Base-by-base conservation (phyloP, 2,797 vertebrate genomes). In the Halcyon chelicuti region DNA sequence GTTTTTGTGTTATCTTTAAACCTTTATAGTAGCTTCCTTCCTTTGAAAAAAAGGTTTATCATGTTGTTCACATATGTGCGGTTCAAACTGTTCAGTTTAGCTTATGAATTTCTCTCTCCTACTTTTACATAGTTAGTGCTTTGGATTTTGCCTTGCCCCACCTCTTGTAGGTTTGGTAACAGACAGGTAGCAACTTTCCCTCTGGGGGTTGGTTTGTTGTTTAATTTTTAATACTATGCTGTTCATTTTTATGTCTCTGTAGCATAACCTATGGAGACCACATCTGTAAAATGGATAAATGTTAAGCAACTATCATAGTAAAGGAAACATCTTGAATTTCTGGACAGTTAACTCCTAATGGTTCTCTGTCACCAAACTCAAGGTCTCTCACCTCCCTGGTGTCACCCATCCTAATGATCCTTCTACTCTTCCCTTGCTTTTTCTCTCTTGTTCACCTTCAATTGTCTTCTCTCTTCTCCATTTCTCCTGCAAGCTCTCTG, bases 41-140 rank as follows among this genome's bases (percentile, higher is more conserved):
- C 52, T 86, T 22, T n/a, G 3, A 82, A 52, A 75, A 49, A 70
- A 37, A 2, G 14, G 10, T 77, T 86, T 52, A 76, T 33, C 39
- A 49, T 31, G 25, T 62, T 86, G n/a, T 85, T 93, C 55, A 79
- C 14, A 66, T 95, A 60, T 7, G 13, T 52, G n/a, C 49, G 18
- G 46, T 85, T 94, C 63, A 73, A 88, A 85, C 90, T 71, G n/a
- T 49, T 95, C 52, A 85, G 46, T 47, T 73, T 54, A 76, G 52
- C 33, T 96, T 77, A 71, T n/a, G 15, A 40, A 65, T 84, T 88
- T 88, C 67, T 88, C 52, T 65, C 77, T 90, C 83, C 77, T 76
- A 68, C 74, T 89, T 92, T 67, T 71, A 78, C n/a, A 70, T 67
- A 71, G 35, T 73, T 52, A 88, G 70, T 46, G 29, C 65, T 62